Conservation (phyloP, 2,113 vertebrate species). For the Abramis brama region DNA sequence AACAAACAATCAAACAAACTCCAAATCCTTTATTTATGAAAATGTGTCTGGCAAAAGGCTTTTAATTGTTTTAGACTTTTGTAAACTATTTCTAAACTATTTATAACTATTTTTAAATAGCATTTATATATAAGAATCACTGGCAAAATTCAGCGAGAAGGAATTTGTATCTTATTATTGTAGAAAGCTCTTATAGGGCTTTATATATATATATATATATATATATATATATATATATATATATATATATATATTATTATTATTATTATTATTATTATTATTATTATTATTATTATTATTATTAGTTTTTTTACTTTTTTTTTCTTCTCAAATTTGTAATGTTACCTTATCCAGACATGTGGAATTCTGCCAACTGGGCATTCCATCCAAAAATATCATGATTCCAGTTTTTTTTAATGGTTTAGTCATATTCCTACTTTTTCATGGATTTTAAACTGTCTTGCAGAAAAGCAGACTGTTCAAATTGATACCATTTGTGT, state of each 20-base stretch:
- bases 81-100: background rate
- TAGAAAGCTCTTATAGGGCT: background rate
- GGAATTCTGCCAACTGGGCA: background rate
- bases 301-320: no score
- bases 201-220: background rate
- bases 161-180: background rate
- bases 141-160: background rate
- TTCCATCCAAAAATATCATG: background rate
- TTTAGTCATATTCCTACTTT: background rate
- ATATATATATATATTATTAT: no score
- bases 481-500: slow-evolving; percentile 36
- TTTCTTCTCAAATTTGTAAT: background rate
- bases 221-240: no score
- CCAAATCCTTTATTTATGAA: background rate
- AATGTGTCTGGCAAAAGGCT: background rate
- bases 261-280: no score
- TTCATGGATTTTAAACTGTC: slow-evolving; percentile 25
- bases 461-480: slow-evolving; percentile 19
- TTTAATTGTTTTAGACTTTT: background rate
- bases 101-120: no score
- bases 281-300: no score
- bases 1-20: background rate
- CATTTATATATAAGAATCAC: background rate
- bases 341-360: background rate
- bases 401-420: background rate